A percentile compares a stretch with the other conserved stretches of the same genome.
Evolutionary conservation across 2,888 invertebrate genomes (phyloP).

Genomic region (Pegoplata infirma): DNA sequence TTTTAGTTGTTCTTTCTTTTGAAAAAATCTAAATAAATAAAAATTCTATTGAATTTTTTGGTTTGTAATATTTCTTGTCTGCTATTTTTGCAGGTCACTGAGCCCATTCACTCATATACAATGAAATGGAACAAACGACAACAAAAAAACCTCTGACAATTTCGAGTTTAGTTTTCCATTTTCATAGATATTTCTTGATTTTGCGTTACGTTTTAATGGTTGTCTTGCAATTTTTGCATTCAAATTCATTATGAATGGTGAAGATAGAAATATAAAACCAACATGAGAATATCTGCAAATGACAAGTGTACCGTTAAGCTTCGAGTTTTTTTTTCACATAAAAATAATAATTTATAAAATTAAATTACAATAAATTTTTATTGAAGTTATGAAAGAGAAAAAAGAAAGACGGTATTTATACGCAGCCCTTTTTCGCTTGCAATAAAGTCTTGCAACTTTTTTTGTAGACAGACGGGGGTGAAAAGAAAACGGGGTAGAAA

Average conservation of each 20-base stretch:
- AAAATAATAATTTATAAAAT: constrained; percentile 59
- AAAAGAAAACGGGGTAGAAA: no score
- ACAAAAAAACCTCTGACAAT: constrained; percentile 19
- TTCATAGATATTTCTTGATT: not conserved
- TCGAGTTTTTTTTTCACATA: constrained; percentile 56
- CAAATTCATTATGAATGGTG: not conserved
- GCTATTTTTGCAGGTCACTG: constrained; percentile 76
- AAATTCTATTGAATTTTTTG: constrained; percentile 17
- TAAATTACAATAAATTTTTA: constrained; percentile 41
- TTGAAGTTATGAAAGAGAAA: not conserved
- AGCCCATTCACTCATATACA: constrained; percentile 68
- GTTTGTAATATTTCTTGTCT: constrained; percentile 66
- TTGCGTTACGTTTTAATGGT: constrained; percentile 7
- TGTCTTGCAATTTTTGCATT: constrained; percentile 11
- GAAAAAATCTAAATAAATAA: no score
- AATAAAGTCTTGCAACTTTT: no score
- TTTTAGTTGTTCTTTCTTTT: constrained; percentile 10
- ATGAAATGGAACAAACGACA: constrained; percentile 27
- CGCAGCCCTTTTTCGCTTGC: no score
- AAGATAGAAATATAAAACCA: not conserved
- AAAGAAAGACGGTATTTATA: no score
- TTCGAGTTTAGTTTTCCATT: constrained; percentile 18
- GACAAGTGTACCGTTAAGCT: constrained; percentile 58
- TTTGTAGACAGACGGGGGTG: no score
- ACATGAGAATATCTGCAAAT: constrained; percentile 48